These are phyloP conservation scores for Heteronetta atricapilla DNA, from an alignment of 2,113 vertebrate species.

Conservation along the genomic window DNA sequence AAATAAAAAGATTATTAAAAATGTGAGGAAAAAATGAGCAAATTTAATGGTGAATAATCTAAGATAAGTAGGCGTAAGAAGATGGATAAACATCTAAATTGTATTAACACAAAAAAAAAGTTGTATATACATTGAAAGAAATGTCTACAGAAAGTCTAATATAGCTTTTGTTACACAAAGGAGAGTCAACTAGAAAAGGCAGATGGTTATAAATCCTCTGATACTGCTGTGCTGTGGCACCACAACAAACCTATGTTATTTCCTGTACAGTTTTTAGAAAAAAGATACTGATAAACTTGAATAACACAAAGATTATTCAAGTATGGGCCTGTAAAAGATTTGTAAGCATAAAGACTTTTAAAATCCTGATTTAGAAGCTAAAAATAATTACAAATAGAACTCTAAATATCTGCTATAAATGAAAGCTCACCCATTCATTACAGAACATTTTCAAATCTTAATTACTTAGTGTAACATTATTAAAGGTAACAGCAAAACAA, in stretches of 20 bases:
- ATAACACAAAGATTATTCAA: neutral
- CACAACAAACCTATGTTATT: neutral
- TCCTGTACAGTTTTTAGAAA: neutral
- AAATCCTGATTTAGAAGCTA: neutral
- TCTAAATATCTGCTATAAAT: neutral
- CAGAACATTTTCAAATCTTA: neutral
- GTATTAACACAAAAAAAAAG: neutral
- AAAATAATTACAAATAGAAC: neutral
- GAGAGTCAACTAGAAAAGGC: neutral
- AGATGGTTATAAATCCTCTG: neutral
- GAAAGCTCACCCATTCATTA: neutral
- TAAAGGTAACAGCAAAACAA: neutral
- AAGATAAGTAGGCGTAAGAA: neutral
- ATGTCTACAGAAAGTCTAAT: neutral
- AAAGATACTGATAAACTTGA: neutral
- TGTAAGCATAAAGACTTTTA: rapidly evolving
- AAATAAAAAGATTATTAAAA: neutral
- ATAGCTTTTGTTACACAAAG: neutral
- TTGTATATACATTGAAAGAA: neutral
- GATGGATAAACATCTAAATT: neutral
- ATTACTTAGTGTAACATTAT: neutral
- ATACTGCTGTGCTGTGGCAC: neutral
- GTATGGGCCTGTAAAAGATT: neutral
- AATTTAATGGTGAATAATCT: neutral
- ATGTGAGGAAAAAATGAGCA: rapidly evolving